Conservation (phyloP, 2,797 vertebrate species). For the Danio tinwini region DNA sequence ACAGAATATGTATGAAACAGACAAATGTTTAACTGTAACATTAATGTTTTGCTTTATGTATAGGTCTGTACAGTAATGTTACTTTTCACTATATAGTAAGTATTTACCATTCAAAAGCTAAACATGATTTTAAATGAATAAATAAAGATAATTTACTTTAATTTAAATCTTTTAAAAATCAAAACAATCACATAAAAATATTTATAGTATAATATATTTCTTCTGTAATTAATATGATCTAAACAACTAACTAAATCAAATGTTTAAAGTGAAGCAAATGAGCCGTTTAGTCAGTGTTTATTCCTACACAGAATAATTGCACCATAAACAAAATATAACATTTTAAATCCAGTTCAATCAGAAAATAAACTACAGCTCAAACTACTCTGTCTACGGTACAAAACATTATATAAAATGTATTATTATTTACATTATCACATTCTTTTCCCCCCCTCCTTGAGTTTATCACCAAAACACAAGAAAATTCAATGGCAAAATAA, state of each 20-base stretch:
- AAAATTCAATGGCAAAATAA: slow-evolving; percentile 54
- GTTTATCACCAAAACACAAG: slow-evolving; percentile 17
- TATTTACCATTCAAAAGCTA: neutral
- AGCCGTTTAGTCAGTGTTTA: neutral
- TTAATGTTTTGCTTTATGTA: neutral
- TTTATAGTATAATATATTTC: neutral
- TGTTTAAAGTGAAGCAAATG: neutral
- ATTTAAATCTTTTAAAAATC: too few species aligned
- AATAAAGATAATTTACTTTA: too few species aligned
- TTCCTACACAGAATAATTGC: neutral
- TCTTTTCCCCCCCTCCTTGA: neutral
- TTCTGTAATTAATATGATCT: neutral
- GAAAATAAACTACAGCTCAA: neutral
- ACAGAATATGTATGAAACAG: neutral
- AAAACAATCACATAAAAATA: neutral
- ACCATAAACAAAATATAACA: slow-evolving; percentile 11
- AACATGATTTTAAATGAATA: too few species aligned
- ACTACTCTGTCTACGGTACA: neutral
- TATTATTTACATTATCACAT: neutral
- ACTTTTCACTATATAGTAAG: neutral
- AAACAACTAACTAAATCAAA: neutral
- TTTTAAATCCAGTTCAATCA: slow-evolving; percentile 12
- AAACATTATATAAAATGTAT: neutral
- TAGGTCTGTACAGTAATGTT: neutral
- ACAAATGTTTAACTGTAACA: neutral